phyloP scores from a whole-genome alignment of 2,113 vertebrate species.

The Notechis scutatus region DNA sequence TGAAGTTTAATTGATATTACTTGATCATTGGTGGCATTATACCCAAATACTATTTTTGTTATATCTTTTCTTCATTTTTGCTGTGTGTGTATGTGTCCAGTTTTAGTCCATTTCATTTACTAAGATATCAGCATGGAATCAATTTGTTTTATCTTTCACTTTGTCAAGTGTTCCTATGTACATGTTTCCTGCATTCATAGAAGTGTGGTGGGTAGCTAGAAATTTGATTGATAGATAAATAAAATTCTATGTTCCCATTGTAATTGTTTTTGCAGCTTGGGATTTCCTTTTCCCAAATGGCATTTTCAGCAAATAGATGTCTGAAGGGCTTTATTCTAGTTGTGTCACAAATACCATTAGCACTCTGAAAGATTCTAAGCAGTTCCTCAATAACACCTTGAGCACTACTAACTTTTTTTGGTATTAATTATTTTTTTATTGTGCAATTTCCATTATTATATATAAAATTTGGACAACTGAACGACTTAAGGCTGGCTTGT shows the following conservation, averaged over 20 bases:
- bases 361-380: neutral
- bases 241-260: neutral
- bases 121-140: neutral
- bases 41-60: neutral
- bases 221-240: neutral
- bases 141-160: neutral
- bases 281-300: neutral
- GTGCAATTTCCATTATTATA: too few species aligned
- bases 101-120: neutral
- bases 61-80: neutral
- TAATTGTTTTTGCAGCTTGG: neutral
- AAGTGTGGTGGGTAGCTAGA: neutral
- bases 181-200: neutral
- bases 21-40: neutral
- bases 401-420: too few species aligned
- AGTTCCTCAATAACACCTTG: neutral
- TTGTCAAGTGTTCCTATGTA: neutral
- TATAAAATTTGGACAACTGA: neutral
- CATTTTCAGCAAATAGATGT: neutral
- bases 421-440: too few species aligned
- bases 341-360: neutral
- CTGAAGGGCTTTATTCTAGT: neutral
- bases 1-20: neutral
- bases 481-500: neutral
- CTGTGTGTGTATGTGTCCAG: neutral